A percentile compares a stretch with the other conserved stretches of the same genome.
phyloP scores from a whole-genome alignment of 2,888 invertebrate genomes.

The Polymixis flavicincta region DNA sequence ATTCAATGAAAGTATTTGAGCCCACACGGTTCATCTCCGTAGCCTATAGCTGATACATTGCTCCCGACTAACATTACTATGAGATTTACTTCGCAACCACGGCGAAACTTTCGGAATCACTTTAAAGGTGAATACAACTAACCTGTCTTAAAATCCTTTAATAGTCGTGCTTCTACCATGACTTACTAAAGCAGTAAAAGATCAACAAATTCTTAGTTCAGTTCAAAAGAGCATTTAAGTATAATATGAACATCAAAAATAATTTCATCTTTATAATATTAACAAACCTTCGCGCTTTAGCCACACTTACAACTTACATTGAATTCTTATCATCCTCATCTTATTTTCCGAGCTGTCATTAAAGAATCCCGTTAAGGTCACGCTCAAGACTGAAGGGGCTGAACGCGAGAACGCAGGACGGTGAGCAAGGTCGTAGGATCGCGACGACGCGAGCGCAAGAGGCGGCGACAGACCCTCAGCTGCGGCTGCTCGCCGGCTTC shows the following conservation, averaged over 20 bases:
- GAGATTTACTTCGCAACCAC: neutral
- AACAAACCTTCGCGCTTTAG: conserved; percentile 33
- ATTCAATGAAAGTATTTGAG: conserved; percentile 65
- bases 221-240: neutral
- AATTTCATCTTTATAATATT: conserved; percentile 35
- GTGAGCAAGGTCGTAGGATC: conserved; percentile 60
- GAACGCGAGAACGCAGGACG: conserved; percentile 19
- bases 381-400: conserved; percentile 58
- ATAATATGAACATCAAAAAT: neutral
- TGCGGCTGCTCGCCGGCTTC: conserved; percentile 38
- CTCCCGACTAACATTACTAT: neutral
- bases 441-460: conserved; percentile 57
- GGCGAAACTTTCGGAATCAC: neutral
- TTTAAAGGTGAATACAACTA: neutral
- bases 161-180: neutral
- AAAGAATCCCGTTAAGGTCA: conserved; percentile 70
- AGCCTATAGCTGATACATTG: conserved; percentile 15
- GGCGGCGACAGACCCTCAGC: conserved; percentile 57
- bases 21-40: conserved; percentile 24
- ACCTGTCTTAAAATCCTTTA: neutral
- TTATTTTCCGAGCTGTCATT: conserved; percentile 64
- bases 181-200: neutral
- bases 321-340: conserved; percentile 62
- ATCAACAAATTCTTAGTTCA: neutral
- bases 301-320: conserved; percentile 56